These are phyloP conservation scores for Carcinoscorpius rotundicauda DNA, from an alignment of 1,140 invertebrate genomes.

Conservation along the genomic window DNA sequence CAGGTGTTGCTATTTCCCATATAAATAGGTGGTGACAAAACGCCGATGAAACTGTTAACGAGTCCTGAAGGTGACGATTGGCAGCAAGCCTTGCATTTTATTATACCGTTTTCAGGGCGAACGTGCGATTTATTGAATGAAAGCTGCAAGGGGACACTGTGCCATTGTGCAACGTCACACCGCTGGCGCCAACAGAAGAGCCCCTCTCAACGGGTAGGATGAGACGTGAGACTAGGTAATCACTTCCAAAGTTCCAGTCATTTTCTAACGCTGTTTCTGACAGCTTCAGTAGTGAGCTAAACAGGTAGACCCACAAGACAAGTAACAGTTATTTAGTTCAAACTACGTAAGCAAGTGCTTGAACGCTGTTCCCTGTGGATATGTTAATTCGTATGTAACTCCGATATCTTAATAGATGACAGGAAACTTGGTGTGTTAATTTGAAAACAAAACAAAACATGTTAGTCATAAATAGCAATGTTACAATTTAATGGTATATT, in stretches of 20 bases:
- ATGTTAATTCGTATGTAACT: neutral
- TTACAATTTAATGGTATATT: too few relatives aligned
- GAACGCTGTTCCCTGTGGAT: neutral
- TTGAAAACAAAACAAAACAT: too few relatives aligned
- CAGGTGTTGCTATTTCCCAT: too few relatives aligned
- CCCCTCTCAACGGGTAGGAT: neutral
- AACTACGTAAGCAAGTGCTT: neutral
- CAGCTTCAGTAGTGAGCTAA: neutral
- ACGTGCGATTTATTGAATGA: conserved; percentile 5
- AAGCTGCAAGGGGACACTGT: neutral
- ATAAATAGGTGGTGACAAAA: too few relatives aligned
- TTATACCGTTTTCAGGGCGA: neutral
- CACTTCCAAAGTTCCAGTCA: neutral
- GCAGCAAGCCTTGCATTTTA: neutral
- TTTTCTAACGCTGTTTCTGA: neutral
- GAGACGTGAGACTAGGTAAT: conserved; percentile 1
- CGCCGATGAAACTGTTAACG: too few relatives aligned
- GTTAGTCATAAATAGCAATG: too few relatives aligned
- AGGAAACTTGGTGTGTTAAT: neutral
- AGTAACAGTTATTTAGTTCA: neutral
- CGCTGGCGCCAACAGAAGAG: neutral
- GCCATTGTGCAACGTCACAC: conserved; percentile 2
- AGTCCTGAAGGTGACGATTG: too few relatives aligned
- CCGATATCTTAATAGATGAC: neutral
- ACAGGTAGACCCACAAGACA: neutral